These are phyloP conservation scores for Protomyctophum bolini DNA, from an alignment of 2,113 vertebrate genomes.

Conservation along the genomic window DNA sequence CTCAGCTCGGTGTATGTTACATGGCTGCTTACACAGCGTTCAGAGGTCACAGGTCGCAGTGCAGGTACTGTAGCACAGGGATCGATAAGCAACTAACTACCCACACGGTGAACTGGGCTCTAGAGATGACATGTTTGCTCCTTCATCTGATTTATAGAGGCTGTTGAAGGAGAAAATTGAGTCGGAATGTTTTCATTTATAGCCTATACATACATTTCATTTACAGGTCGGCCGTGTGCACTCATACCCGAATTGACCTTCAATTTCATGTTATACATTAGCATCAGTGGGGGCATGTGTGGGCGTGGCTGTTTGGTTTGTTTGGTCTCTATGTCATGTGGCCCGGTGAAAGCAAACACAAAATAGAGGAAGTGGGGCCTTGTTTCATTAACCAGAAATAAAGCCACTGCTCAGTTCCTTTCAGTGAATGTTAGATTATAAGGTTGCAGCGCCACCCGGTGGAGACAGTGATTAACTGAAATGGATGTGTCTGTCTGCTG, in stretches of 20 bases:
- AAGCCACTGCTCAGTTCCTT: background rate
- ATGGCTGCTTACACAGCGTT: constrained; percentile 43
- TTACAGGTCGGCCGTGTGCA: constrained; percentile 36
- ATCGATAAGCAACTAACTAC: constrained; percentile 67
- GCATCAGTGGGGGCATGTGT: constrained; percentile 9
- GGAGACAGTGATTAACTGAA: constrained; percentile 19
- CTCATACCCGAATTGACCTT: constrained; percentile 64
- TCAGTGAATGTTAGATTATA: background rate
- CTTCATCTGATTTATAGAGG: constrained; percentile 70
- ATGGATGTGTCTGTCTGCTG: background rate
- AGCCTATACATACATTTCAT: constrained; percentile 19
- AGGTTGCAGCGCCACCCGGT: constrained; percentile 55
- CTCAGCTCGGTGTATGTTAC: constrained; percentile 10
- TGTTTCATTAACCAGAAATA: background rate
- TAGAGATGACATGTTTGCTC: constrained; percentile 43
- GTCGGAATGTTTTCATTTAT: constrained; percentile 75
- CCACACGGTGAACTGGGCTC: constrained; percentile 51
- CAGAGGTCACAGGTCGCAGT: constrained; percentile 59
- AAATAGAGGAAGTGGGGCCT: background rate
- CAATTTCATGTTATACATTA: constrained; percentile 52
- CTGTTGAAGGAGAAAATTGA: constrained; percentile 70
- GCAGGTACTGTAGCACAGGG: constrained; percentile 34
- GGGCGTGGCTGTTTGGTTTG: constrained; percentile 24
- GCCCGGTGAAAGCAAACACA: background rate
- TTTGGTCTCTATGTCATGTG: too few relatives aligned